Percentiles rank a stretch among this genome's conserved stretches.
Conservation (phyloP, 2,113 vertebrate species). For the Channa argus region DNA sequence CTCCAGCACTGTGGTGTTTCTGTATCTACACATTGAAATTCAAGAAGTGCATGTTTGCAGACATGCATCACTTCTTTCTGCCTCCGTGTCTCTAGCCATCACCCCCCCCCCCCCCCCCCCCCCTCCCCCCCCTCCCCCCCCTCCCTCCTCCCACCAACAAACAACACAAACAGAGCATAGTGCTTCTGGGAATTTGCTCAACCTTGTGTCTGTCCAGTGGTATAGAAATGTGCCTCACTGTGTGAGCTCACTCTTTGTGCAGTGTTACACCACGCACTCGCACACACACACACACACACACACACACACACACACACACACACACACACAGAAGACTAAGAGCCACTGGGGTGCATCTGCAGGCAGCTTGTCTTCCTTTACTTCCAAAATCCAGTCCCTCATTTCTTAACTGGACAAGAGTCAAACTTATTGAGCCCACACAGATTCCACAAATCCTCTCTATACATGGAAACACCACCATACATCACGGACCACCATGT, state of each 20-base stretch:
- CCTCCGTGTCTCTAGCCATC: background rate
- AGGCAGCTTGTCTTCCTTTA: background rate
- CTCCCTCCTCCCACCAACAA: background rate
- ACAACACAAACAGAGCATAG: background rate
- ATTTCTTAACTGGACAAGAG: background rate
- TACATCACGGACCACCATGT: no score
- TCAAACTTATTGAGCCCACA: background rate
- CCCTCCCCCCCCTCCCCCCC: no score
- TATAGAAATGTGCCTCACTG: background rate
- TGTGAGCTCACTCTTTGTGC: background rate
- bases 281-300: background rate
- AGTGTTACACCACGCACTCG: background rate
- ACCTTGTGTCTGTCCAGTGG: background rate
- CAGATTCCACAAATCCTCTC: background rate
- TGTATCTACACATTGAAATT: background rate
- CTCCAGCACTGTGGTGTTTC: no score
- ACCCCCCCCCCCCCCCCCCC: no score
- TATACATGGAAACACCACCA: no score
- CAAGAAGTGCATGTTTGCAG: conserved; percentile 1
- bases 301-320: background rate
- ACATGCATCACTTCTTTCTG: background rate
- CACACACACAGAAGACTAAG: background rate
- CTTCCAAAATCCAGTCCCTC: background rate
- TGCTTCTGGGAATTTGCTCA: conserved; percentile 6
- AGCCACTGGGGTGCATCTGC: background rate